A percentile compares a stretch with the other conserved stretches of the same genome.
Evolutionary conservation across 1,140 invertebrate species (phyloP).

Genomic region (Caenorhabditis tropicalis): DNA sequence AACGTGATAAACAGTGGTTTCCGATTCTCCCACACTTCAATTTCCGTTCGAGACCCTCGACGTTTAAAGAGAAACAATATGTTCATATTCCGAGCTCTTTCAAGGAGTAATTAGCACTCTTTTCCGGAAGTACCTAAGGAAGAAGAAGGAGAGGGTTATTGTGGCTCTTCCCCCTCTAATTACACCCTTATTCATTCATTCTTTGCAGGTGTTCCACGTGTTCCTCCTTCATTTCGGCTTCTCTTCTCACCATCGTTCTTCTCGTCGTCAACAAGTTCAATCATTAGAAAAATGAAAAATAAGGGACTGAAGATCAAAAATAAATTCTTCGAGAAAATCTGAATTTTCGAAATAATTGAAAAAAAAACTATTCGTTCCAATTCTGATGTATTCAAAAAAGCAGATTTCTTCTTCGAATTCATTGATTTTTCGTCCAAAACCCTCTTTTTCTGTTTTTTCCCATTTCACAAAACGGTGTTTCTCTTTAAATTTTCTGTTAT

Average conservation of each 20-base stretch:
- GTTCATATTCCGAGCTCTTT: background rate
- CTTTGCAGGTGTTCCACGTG: slow-evolving; percentile 40
- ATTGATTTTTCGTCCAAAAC: background rate
- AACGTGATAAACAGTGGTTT: too few species aligned
- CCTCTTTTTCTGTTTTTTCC: background rate
- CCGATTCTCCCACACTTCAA: slow-evolving; percentile 2
- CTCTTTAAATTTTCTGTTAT: background rate
- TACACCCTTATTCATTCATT: slow-evolving; percentile 17
- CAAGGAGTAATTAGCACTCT: background rate
- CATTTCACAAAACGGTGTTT: slow-evolving; percentile 24
- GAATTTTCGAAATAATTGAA: too few species aligned
- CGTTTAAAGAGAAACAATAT: slow-evolving; percentile 33
- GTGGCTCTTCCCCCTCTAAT: background rate
- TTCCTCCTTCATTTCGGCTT: background rate
- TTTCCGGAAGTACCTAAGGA: slow-evolving; percentile 25
- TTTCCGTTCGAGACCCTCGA: background rate
- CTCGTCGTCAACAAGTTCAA: slow-evolving; percentile 39
- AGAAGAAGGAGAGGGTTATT: background rate
- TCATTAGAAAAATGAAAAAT: background rate
- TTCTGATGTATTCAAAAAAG: too few species aligned
- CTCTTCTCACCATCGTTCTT: slow-evolving; percentile 1
- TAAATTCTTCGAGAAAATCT: too few species aligned
- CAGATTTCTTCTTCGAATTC: background rate
- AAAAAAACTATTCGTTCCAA: too few species aligned
- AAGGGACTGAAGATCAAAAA: background rate